Percentiles rank a stretch among this genome's conserved stretches.
Evolutionary conservation across 2,113 vertebrate species (phyloP).

Genomic region (Macquaria ambigua): DNA sequence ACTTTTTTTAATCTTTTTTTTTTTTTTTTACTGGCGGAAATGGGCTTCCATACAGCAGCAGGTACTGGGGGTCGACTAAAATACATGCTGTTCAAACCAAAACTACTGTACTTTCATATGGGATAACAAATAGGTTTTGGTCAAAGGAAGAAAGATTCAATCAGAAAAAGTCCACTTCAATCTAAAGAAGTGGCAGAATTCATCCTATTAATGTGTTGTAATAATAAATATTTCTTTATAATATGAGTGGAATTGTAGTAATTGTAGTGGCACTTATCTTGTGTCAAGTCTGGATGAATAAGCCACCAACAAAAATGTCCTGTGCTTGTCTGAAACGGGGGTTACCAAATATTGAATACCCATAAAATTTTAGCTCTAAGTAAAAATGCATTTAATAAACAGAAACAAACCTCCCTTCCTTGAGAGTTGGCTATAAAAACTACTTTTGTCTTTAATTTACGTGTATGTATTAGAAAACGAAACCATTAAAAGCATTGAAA

Average conservation of each 20-base stretch:
- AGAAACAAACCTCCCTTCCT: neutral
- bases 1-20: too few relatives aligned
- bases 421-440: neutral
- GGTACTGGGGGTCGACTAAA: rapidly evolving
- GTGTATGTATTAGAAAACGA: neutral
- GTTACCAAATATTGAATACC: neutral
- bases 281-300: too few relatives aligned
- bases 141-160: neutral
- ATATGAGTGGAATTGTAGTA: neutral
- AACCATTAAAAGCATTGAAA: neutral
- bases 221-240: neutral
- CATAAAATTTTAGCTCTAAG: neutral
- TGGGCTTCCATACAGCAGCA: too few relatives aligned
- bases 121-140: neutral
- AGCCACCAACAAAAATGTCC: too few relatives aligned
- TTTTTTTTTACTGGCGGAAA: too few relatives aligned
- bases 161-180: neutral
- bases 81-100: neutral
- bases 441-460: neutral
- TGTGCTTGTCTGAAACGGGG: neutral
- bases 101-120: too few relatives aligned
- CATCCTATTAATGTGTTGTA: neutral
- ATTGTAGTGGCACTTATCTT: neutral
- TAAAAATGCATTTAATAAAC: neutral
- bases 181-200: neutral